These are phyloP conservation scores for Nezara viridula DNA, from an alignment of 2,888 invertebrate species.

Conservation along the genomic window DNA sequence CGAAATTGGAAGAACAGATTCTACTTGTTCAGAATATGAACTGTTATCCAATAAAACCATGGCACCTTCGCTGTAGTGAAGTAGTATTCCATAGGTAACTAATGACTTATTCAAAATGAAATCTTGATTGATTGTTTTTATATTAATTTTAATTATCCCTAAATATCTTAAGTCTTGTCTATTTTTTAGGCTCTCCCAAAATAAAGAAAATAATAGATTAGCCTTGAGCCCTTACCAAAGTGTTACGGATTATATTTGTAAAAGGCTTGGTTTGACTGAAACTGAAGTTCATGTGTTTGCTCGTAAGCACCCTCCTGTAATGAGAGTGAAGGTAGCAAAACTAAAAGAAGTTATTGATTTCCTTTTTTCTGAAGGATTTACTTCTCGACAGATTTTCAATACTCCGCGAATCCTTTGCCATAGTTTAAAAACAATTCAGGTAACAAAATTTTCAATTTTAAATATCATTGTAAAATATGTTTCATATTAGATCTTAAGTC, in stretches of 20 bases:
- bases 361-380: conserved; percentile 69
- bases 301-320: conserved; percentile 69
- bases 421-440: conserved; percentile 66
- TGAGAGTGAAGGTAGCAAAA: conserved; percentile 69
- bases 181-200: conserved; percentile 68
- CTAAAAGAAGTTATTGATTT: conserved; percentile 70
- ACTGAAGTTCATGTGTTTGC: conserved; percentile 68
- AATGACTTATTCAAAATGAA: background rate
- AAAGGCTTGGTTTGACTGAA: conserved; percentile 68
- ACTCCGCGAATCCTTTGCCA: conserved; percentile 70
- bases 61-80: conserved; percentile 78
- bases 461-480: background rate
- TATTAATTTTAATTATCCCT: background rate
- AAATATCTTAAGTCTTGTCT: background rate
- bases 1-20: conserved; percentile 72
- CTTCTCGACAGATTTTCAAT: conserved; percentile 68
- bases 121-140: background rate
- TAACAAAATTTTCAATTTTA: background rate
- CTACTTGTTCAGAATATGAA: conserved; percentile 70
- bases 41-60: conserved; percentile 74
- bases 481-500: too few species aligned
- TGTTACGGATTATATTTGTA: conserved; percentile 69
- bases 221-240: conserved; percentile 69
- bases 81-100: conserved; percentile 73
- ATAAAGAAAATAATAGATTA: conserved; percentile 68